Conservation (phyloP, 2,797 vertebrate species). For the Darevskia nairensis region DNA sequence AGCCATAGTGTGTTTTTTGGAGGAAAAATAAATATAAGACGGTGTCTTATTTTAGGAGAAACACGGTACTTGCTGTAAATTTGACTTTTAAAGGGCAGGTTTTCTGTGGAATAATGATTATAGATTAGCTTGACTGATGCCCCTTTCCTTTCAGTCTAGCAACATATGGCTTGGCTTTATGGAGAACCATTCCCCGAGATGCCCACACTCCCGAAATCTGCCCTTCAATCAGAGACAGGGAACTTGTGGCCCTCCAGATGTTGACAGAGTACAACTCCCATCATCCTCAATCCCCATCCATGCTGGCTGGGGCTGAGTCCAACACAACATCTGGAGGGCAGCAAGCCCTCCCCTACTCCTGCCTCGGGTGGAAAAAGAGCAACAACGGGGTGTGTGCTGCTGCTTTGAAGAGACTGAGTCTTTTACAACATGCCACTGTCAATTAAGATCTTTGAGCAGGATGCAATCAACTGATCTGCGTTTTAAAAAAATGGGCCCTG, state of each 20-base stretch:
- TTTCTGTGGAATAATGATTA: background rate
- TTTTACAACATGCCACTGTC: conserved; percentile 64
- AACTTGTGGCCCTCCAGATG: too few species aligned
- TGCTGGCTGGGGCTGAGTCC: too few species aligned
- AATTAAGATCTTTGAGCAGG: conserved; percentile 75
- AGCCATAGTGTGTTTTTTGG: too few species aligned
- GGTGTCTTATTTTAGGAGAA: too few species aligned
- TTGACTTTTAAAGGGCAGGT: conserved; percentile 28
- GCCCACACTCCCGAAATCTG: conserved; percentile 34
- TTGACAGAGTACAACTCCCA: too few species aligned
- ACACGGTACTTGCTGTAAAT: background rate
- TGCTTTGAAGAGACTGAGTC: conserved; percentile 55
- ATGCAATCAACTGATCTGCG: conserved; percentile 76
- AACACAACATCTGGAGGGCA: background rate
- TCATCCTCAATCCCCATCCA: too few species aligned
- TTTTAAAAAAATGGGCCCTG: conserved; percentile 68
- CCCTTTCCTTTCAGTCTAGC: conserved; percentile 30
- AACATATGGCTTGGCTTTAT: conserved; percentile 21
- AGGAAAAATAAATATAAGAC: too few species aligned
- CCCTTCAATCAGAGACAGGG: background rate
- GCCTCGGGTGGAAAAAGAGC: conserved; percentile 25
- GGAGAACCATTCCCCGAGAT: conserved; percentile 12
- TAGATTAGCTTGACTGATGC: background rate
- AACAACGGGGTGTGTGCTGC: conserved; percentile 58
- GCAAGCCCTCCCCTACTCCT: background rate